A percentile compares a stretch with the other conserved stretches of the same genome.
These are phyloP conservation scores for Julus scanicus DNA, from an alignment of 2,888 invertebrate genomes.

Conservation along the genomic window DNA sequence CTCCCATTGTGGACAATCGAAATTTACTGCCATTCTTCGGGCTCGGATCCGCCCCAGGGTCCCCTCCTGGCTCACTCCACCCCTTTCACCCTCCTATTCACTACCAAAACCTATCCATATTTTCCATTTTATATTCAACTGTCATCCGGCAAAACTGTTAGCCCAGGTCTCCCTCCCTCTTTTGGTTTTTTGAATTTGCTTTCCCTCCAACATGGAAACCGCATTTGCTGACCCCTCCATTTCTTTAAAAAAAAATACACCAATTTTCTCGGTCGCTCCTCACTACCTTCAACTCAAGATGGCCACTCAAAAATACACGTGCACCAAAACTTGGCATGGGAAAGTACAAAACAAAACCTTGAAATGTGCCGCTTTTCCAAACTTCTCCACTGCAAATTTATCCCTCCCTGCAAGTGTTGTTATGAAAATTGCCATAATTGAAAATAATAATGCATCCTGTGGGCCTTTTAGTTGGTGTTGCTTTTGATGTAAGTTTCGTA, in stretches of 20 bases:
- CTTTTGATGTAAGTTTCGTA: background rate
- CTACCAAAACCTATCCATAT: constrained; percentile 17
- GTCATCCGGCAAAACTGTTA: constrained; percentile 27
- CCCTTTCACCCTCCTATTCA: constrained; percentile 51
- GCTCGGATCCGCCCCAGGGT: constrained; percentile 5
- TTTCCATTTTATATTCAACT: constrained; percentile 38
- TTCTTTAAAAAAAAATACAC: constrained; percentile 10
- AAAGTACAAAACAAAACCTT: background rate
- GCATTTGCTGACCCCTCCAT: constrained; percentile 9
- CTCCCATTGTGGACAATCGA: constrained; percentile 12
- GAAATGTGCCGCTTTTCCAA: background rate
- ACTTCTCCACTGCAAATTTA: background rate
- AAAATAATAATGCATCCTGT: background rate
- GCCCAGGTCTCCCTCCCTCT: constrained; percentile 41
- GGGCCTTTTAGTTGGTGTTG: background rate
- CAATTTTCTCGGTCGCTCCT: constrained; percentile 33
- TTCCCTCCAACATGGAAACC: constrained; percentile 10
- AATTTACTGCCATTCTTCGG: constrained; percentile 28
- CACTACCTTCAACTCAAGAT: constrained; percentile 15
- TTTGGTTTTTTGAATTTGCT: constrained; percentile 3
- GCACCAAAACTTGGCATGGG: background rate
- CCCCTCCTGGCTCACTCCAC: constrained; percentile 41
- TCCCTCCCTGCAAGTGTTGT: background rate
- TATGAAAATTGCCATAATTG: background rate
- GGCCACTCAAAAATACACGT: constrained; percentile 21